Evolutionary conservation across 2,113 vertebrate genomes (phyloP).

Genomic region (Brienomyrus longianalis): DNA sequence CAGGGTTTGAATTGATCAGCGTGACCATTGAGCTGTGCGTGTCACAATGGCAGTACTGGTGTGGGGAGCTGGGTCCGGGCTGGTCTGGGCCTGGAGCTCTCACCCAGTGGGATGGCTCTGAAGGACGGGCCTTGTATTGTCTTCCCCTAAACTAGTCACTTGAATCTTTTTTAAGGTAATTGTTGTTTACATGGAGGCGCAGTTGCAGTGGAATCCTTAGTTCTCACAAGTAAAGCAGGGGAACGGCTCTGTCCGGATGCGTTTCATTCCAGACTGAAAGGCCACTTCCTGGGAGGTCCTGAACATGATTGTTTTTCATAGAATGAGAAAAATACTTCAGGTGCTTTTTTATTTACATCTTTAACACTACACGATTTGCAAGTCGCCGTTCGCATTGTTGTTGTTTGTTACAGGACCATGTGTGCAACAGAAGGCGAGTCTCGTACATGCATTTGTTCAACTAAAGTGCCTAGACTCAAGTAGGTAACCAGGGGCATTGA

Average conservation of each 20-base stretch:
- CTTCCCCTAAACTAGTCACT: slow-evolving; percentile 48
- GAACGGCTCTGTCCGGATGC: slow-evolving; percentile 48
- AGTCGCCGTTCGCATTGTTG: neutral
- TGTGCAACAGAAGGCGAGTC: neutral
- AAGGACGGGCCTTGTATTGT: slow-evolving; percentile 63
- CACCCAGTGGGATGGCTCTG: slow-evolving; percentile 65
- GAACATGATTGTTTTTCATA: slow-evolving; percentile 36
- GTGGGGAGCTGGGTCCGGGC: slow-evolving; percentile 70
- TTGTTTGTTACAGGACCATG: neutral
- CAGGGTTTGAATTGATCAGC: slow-evolving; percentile 71
- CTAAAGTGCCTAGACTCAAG: neutral
- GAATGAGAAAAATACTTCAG: slow-evolving; percentile 46
- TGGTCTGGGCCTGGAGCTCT: slow-evolving; percentile 65
- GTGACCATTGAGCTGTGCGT: slow-evolving; percentile 57
- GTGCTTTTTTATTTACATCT: slow-evolving; percentile 36
- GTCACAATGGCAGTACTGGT: slow-evolving; percentile 67
- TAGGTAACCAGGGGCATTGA: neutral
- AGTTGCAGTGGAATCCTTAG: slow-evolving; percentile 44
- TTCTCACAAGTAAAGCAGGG: slow-evolving; percentile 55
- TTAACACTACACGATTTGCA: neutral
- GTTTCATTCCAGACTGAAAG: slow-evolving; percentile 52
- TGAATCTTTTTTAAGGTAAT: neutral
- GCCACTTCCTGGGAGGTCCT: slow-evolving; percentile 54
- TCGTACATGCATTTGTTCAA: neutral
- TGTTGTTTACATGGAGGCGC: neutral